phyloP scores from a whole-genome alignment of 2,797 vertebrate genomes.

The Astyanax mexicanus region DNA sequence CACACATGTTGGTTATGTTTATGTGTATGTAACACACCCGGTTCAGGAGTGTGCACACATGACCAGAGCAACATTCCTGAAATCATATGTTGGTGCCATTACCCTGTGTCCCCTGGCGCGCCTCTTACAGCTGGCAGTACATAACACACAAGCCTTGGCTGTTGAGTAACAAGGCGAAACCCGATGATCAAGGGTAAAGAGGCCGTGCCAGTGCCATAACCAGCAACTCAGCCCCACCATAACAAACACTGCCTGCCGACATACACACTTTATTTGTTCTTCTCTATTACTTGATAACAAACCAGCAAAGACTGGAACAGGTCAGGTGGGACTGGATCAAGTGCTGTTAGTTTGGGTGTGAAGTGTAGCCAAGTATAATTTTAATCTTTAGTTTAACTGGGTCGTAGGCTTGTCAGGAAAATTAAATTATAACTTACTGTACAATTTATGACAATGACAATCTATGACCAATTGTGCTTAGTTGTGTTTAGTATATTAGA shows the following conservation, averaged over 20 bases:
- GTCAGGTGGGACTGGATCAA: background rate
- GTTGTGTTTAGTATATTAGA: too few species aligned
- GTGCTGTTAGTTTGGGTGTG: background rate
- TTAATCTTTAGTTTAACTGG: background rate
- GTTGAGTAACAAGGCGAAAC: slow-evolving; percentile 40
- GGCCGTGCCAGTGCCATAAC: slow-evolving; percentile 1
- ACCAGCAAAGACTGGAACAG: background rate
- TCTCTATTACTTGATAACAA: slow-evolving; percentile 25
- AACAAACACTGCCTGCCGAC: background rate
- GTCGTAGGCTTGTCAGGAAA: too few species aligned
- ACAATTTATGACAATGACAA: too few species aligned
- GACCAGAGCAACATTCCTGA: slow-evolving; percentile 4
- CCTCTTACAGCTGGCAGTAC: slow-evolving; percentile 5
- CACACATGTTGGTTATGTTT: background rate
- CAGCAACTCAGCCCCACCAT: slow-evolving; percentile 15
- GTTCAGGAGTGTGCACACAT: background rate
- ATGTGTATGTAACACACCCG: background rate
- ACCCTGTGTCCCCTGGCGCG: background rate
- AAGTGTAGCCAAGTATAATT: background rate
- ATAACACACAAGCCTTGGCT: slow-evolving; percentile 35
- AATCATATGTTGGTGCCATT: slow-evolving; percentile 11
- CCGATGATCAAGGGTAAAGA: slow-evolving; percentile 27
- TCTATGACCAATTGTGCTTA: too few species aligned
- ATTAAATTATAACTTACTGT: too few species aligned
- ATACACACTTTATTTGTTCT: background rate